phyloP scores from a whole-genome alignment of 2,797 vertebrate genomes.

The Enteromius paludinosus region DNA sequence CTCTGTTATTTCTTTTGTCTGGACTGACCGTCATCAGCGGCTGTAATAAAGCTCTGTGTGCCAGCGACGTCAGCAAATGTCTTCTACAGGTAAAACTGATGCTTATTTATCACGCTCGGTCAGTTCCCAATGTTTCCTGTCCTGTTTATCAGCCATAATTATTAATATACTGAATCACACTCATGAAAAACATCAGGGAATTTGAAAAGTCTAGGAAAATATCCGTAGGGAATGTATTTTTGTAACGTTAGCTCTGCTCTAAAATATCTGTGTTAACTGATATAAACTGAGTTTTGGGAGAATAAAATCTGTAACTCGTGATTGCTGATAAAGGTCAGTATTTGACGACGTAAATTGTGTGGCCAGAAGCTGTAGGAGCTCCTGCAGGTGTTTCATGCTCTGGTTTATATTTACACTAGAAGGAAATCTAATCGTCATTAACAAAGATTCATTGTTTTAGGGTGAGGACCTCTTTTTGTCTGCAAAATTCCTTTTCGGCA shows the following conservation, averaged over 20 bases:
- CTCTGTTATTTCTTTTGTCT: slow-evolving; percentile 81
- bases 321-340: background rate
- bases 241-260: background rate
- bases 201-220: background rate
- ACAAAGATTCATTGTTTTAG: background rate
- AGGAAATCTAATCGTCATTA: background rate
- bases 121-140: background rate
- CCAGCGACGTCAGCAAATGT: slow-evolving; percentile 98
- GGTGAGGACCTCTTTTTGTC: background rate
- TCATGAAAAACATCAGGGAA: background rate
- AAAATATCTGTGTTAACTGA: background rate
- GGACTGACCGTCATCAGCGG: slow-evolving; percentile 79
- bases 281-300: background rate
- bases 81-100: slow-evolving; percentile 88
- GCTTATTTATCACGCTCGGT: background rate
- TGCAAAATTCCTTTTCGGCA: background rate
- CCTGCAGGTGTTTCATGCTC: background rate
- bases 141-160: background rate
- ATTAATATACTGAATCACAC: background rate
- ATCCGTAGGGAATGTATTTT: too few relatives aligned
- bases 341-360: background rate
- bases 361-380: background rate
- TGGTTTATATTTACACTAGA: background rate
- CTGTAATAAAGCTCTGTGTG: slow-evolving; percentile 97
- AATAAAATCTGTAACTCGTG: background rate